phyloP scores from a whole-genome alignment of 2,797 vertebrate species.

The Silurus lanzhouensis region DNA sequence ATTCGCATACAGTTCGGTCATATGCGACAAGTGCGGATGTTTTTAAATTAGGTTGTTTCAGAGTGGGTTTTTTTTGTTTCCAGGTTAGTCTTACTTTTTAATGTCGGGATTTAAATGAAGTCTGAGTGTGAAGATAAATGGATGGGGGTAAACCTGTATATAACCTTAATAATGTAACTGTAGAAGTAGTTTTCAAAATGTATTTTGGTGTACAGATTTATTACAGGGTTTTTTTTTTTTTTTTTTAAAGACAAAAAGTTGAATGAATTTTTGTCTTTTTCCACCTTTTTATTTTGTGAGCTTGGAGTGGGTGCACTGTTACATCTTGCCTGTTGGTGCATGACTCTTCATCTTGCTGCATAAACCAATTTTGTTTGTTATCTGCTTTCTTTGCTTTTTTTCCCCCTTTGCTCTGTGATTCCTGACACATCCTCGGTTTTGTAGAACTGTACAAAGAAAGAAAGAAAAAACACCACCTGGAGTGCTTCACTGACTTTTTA shows the following conservation, averaged over 20 bases:
- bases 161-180: constrained; percentile 98
- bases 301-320: constrained; percentile 82
- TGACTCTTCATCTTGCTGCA: constrained; percentile 85
- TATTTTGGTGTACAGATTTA: constrained; percentile 99
- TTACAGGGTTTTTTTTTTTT: constrained; percentile 88
- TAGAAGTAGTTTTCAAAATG: constrained; percentile 96
- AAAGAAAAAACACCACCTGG: constrained; percentile 52
- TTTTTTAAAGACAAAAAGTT: constrained; percentile 78
- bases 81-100: constrained; percentile 80
- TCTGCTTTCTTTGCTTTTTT: constrained; percentile 70
- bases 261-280: constrained; percentile 76
- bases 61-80: constrained; percentile 81
- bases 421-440: constrained; percentile 23
- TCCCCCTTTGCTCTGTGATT: constrained; percentile 19
- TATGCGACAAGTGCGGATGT: constrained; percentile 79
- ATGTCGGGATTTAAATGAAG: constrained; percentile 92
- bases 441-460: background rate
- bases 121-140: constrained; percentile 95
- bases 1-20: constrained; percentile 76
- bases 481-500: constrained; percentile 53
- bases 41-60: constrained; percentile 87
- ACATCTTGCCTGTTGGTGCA: constrained; percentile 98
- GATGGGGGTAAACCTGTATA: constrained; percentile 92
- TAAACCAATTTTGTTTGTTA: constrained; percentile 63
- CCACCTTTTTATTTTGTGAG: constrained; percentile 64